Evolutionary conservation across 2,888 invertebrate genomes (phyloP).

Genomic region (Papilio protenor): DNA sequence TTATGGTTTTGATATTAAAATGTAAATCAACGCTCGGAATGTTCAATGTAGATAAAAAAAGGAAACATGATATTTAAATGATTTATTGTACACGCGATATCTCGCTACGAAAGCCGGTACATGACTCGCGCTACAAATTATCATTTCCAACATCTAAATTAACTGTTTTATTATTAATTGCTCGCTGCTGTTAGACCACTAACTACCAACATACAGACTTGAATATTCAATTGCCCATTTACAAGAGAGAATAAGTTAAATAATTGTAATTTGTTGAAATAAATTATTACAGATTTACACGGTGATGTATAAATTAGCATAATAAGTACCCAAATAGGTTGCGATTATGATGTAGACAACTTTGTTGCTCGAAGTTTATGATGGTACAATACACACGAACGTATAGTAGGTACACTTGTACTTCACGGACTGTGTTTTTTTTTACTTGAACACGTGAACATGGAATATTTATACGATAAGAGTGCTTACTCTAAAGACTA

Average conservation of each 20-base stretch:
- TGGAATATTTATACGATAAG: neutral
- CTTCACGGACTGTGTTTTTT: neutral
- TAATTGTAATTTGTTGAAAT: conserved; percentile 10
- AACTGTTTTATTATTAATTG: conserved; percentile 24
- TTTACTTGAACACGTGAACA: neutral
- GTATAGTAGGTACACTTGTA: neutral
- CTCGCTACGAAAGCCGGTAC: conserved; percentile 15
- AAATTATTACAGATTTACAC: conserved; percentile 17
- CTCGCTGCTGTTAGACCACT: conserved; percentile 8
- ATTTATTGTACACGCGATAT: conserved; percentile 25
- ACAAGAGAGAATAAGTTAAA: conserved; percentile 5
- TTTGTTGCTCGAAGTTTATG: neutral
- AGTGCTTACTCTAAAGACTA: too few relatives aligned
- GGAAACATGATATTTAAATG: conserved; percentile 23
- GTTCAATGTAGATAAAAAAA: conserved; percentile 19
- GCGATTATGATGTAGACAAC: neutral
- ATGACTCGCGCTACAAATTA: conserved; percentile 21
- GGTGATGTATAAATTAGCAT: conserved; percentile 9
- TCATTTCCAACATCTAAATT: conserved; percentile 24
- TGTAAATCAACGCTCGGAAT: conserved; percentile 5
- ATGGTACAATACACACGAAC: neutral
- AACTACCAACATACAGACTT: conserved; percentile 9
- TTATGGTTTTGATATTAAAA: conserved; percentile 9
- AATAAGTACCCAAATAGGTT: neutral
- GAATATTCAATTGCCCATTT: conserved; percentile 9